Base-by-base conservation (phyloP, 2,888 invertebrate species). In the Eremobia ochroleuca region DNA sequence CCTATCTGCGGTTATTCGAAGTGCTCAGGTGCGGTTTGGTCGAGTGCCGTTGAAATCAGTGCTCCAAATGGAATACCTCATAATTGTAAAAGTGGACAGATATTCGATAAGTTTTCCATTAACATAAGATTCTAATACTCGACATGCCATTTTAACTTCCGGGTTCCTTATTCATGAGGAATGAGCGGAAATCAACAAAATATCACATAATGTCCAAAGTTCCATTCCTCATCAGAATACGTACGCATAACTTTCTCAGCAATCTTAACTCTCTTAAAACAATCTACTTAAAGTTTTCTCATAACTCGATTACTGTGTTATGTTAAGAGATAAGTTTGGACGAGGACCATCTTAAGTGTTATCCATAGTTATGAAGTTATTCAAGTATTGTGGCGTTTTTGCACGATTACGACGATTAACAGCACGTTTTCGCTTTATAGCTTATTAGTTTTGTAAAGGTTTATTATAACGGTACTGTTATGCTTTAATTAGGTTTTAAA, bases 231-330 rank as follows among this genome's bases (percentile, higher is more conserved):
- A 65, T 15, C 40, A 49, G 37, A 76, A 76, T 76, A 49, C 64
- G 49, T 34, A 46, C 46, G 34, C 28, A 34, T 11, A 66, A 67
- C 28, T 72, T 61, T 72, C 49, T 15, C n/a, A 83, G 67, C 43
- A 67, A 67, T 78, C 37, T 72, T 62, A 67, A 79, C 71, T 43
- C 31, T 69, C 70, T 70, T 52, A 75, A 75, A 71, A 71, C 67
- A 76, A 76, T 76, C 58, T 82, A 46, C 69, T 73, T 49, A 64
- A 77, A 77, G 59, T 85, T 85, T 66, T 40, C 71, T 81, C 74
- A 75, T 75, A 73, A 87, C 75, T 74, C 62, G 65, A 78, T 73
- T 74, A 78, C 67, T 62, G 79, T 68, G 59, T 82, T 58, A 70
- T 55, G 73, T 55, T 61, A 73, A 81, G 76, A 77, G 61, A 72